These are phyloP conservation scores for Smittia aterrima DNA, from an alignment of 2,888 invertebrate species.

Conservation along the genomic window DNA sequence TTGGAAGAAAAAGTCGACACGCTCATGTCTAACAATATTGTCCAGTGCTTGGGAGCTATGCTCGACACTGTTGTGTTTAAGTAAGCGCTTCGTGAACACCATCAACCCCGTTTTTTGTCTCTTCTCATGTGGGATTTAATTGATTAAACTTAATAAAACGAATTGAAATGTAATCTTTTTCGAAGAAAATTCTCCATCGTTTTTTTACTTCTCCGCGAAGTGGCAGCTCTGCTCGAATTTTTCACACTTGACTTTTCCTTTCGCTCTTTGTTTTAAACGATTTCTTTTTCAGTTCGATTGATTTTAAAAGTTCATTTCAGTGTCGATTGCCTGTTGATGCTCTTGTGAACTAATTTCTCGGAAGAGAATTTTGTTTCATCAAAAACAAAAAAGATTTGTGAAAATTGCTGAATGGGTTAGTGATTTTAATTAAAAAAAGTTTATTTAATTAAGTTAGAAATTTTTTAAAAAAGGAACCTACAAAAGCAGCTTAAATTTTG, in stretches of 20 bases:
- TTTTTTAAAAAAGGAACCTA: too few species aligned
- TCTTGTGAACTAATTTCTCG: too few species aligned
- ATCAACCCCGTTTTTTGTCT: not conserved
- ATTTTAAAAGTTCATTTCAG: too few species aligned
- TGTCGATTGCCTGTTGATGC: too few species aligned
- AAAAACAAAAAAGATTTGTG: not conserved
- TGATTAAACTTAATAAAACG: constrained; percentile 15
- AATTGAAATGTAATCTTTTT: not conserved
- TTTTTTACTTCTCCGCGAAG: constrained; percentile 62
- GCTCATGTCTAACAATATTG: constrained; percentile 95
- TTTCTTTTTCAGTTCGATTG: too few species aligned
- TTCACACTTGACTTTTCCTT: too few species aligned
- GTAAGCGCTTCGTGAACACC: constrained; percentile 54
- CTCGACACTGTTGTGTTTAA: constrained; percentile 89
- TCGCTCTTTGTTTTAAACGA: too few species aligned
- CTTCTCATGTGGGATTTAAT: constrained; percentile 12
- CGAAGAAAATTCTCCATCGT: constrained; percentile 56
- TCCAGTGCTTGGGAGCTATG: constrained; percentile 96
- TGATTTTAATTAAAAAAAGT: not conserved
- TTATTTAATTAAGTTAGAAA: too few species aligned
- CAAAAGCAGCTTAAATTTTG: too few species aligned
- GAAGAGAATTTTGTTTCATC: too few species aligned
- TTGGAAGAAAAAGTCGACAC: constrained; percentile 97
- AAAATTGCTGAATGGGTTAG: not conserved
- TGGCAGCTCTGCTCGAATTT: too few species aligned